phyloP scores from a whole-genome alignment of 1,140 invertebrate species.

The Caenorhabditis brenneri region DNA sequence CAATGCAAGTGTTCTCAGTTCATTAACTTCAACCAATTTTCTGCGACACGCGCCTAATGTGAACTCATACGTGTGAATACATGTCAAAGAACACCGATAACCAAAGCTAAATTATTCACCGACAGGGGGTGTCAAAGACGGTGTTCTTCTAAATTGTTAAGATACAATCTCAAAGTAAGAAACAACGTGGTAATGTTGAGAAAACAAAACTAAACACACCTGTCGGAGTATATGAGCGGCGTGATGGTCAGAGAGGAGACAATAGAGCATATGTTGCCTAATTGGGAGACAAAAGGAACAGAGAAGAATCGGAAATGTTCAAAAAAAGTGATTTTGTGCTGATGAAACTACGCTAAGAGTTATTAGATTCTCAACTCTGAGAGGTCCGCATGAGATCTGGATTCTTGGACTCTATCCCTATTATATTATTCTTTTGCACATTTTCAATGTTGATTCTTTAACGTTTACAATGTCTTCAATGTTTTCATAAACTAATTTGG shows the following conservation, averaged over 20 bases:
- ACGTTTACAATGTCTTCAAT: neutral
- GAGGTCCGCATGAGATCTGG: no score
- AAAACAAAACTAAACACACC: neutral
- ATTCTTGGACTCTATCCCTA: no score
- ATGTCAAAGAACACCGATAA: neutral
- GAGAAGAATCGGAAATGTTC: no score
- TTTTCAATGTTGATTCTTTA: no score
- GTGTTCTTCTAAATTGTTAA: neutral
- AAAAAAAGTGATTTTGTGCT: no score
- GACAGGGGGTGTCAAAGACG: slow-evolving; percentile 5
- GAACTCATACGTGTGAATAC: neutral
- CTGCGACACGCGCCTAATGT: neutral
- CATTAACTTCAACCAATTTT: neutral
- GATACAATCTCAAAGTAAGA: slow-evolving; percentile 22
- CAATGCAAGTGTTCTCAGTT: neutral
- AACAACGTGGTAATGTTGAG: neutral
- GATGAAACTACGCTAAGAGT: no score
- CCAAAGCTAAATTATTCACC: neutral
- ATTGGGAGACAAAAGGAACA: neutral
- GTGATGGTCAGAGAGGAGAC: neutral
- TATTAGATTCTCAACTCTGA: no score
- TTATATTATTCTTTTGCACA: no score
- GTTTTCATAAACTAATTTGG: slow-evolving; percentile 12
- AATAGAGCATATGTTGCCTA: neutral
- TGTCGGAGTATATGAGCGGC: neutral